These are phyloP conservation scores for Dioctria linearis DNA, from an alignment of 2,888 invertebrate genomes.

Conservation along the genomic window DNA sequence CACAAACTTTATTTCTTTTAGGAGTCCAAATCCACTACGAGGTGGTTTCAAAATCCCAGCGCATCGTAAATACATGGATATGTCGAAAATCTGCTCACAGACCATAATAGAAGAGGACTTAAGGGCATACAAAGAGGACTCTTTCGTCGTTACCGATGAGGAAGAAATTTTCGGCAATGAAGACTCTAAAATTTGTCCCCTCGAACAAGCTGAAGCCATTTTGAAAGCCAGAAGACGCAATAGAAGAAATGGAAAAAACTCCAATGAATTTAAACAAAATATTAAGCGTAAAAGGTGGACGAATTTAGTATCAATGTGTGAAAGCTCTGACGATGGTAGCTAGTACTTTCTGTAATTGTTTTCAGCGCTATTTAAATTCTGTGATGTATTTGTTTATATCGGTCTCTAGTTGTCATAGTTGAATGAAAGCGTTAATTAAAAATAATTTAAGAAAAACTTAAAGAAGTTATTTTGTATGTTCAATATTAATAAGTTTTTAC, in stretches of 20 bases:
- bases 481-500: too few species aligned
- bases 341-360: not conserved
- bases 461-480: too few species aligned
- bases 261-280: not conserved
- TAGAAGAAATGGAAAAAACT: slow-evolving; percentile 56
- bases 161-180: slow-evolving; percentile 70
- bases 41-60: slow-evolving; percentile 77
- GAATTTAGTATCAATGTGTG: slow-evolving; percentile 2
- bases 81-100: slow-evolving; percentile 73
- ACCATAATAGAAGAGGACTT: slow-evolving; percentile 68
- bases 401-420: not conserved
- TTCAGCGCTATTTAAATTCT: not conserved
- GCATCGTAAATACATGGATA: slow-evolving; percentile 71
- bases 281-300: not conserved
- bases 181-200: slow-evolving; percentile 69
- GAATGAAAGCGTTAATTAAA: too few species aligned
- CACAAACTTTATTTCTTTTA: slow-evolving; percentile 65
- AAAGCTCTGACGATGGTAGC: slow-evolving; percentile 35
- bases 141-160: slow-evolving; percentile 70
- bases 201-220: slow-evolving; percentile 77
- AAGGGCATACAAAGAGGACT: slow-evolving; percentile 73
- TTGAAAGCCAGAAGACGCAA: slow-evolving; percentile 69
- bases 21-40: slow-evolving; percentile 73
- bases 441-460: too few species aligned
- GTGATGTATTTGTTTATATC: not conserved